Conservation (phyloP, 2,797 vertebrate species). For the Gymnocypris eckloni region DNA sequence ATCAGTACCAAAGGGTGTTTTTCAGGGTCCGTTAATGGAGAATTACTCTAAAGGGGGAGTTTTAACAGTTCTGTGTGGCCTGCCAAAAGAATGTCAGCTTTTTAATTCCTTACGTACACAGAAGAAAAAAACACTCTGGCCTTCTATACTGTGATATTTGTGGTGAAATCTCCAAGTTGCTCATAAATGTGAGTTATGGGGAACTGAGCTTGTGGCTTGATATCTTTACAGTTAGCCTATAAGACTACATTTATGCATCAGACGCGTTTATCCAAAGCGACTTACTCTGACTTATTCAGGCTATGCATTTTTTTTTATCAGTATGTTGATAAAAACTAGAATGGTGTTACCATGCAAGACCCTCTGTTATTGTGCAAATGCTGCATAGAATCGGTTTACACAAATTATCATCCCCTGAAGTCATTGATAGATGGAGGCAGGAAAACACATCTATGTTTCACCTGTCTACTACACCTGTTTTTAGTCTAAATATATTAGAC, state of each 20-base stretch:
- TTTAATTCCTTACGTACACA: background rate
- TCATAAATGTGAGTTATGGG: background rate
- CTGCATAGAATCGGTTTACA: constrained; percentile 58
- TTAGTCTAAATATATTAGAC: background rate
- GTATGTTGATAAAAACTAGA: background rate
- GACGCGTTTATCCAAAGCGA: too few species aligned
- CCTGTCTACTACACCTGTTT: constrained; percentile 5
- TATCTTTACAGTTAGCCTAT: constrained; percentile 49
- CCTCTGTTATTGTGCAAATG: constrained; percentile 58
- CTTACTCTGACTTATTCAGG: too few species aligned
- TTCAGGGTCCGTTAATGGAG: background rate
- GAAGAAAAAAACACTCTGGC: too few species aligned
- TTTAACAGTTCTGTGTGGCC: background rate
- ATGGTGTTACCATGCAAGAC: constrained; percentile 66
- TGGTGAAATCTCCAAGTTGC: background rate
- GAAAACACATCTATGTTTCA: background rate
- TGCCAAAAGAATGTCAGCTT: background rate
- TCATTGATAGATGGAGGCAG: background rate
- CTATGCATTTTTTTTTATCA: too few species aligned
- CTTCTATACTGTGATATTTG: background rate
- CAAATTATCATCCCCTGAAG: constrained; percentile 22
- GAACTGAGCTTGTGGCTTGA: background rate
- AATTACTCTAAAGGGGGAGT: background rate
- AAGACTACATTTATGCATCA: background rate
- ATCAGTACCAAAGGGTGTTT: background rate